These are phyloP conservation scores for Pristionchus entomophagus DNA, from an alignment of 2,888 invertebrate species.

Conservation along the genomic window DNA sequence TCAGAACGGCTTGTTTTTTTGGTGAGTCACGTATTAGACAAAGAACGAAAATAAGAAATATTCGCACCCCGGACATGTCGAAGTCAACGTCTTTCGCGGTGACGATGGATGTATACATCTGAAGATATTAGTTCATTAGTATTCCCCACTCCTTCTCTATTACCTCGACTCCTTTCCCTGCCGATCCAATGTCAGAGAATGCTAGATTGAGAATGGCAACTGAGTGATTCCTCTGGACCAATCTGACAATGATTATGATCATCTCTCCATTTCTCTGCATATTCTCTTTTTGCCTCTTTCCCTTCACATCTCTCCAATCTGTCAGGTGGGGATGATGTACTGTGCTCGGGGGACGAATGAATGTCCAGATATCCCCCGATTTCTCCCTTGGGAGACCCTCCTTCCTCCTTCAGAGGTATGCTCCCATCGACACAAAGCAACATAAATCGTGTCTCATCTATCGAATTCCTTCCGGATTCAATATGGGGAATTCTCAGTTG, in stretches of 20 bases:
- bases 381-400: background rate
- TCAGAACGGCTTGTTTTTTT: too few relatives aligned
- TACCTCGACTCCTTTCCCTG: constrained; percentile 46
- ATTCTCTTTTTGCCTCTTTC: constrained; percentile 18
- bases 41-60: too few relatives aligned
- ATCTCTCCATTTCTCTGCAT: background rate
- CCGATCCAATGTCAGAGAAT: background rate
- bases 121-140: background rate
- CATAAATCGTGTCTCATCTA: background rate
- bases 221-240: constrained; percentile 55
- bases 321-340: constrained; percentile 17
- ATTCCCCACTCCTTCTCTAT: background rate
- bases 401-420: constrained; percentile 11
- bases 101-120: constrained; percentile 6
- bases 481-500: background rate
- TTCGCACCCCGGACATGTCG: constrained; percentile 7
- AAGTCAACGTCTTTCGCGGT: background rate
- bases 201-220: constrained; percentile 59
- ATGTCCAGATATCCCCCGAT: background rate
- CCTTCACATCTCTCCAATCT: background rate
- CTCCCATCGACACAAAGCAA: constrained; percentile 18
- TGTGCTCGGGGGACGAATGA: constrained; percentile 3
- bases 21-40: too few relatives aligned
- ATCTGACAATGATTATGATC: constrained; percentile 51
- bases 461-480: background rate